Conservation (phyloP, 2,797 vertebrate species). For the Neosilurus hyrtlii region DNA sequence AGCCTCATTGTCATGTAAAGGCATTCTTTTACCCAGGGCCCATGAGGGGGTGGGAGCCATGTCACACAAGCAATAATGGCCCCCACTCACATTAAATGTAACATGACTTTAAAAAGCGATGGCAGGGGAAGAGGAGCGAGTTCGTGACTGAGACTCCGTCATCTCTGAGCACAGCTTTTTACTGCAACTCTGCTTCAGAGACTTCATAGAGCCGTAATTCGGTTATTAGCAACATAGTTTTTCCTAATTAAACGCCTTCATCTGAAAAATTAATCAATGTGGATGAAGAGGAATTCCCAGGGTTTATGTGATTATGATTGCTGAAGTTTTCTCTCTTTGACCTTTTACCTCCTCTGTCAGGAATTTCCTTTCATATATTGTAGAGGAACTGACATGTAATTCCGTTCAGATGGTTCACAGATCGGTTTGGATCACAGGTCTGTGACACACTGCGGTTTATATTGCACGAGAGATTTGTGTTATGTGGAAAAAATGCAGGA, state of each 20-base stretch:
- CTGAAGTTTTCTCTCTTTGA: neutral
- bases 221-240: neutral
- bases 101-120: slow-evolving; percentile 70
- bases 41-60: slow-evolving; percentile 66
- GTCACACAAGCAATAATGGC: slow-evolving; percentile 68
- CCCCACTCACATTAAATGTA: slow-evolving; percentile 70
- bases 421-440: neutral
- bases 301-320: neutral
- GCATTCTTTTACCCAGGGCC: slow-evolving; percentile 58
- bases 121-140: slow-evolving; percentile 9
- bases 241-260: neutral
- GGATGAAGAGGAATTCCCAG: neutral
- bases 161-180: neutral
- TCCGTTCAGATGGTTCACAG: no score
- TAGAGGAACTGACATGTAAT: neutral
- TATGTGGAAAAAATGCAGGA: neutral
- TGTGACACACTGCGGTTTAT: neutral
- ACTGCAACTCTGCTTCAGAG: slow-evolving; percentile 7
- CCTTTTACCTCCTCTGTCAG: neutral
- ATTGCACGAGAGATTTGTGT: neutral
- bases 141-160: neutral
- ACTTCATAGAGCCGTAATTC: neutral
- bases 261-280: neutral
- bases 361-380: neutral
- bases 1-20: slow-evolving; percentile 80